A percentile compares a stretch with the other conserved stretches of the same genome.
Conservation (phyloP, 2,888 invertebrate genomes). For the Octonoba sinensis region DNA sequence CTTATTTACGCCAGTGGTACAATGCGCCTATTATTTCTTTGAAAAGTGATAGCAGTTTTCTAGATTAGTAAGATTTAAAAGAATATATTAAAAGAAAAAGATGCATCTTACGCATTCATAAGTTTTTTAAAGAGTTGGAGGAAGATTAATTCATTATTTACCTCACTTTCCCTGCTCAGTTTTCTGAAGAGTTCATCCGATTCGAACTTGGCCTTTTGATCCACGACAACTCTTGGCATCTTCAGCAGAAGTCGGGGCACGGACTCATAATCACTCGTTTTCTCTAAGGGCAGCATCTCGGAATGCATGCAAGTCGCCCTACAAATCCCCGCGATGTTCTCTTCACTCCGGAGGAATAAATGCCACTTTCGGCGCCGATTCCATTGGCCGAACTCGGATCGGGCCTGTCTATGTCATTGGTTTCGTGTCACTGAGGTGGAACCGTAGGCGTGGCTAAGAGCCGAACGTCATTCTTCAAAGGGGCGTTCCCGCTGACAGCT, state of each 20-base stretch:
- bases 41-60: neutral
- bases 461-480: neutral
- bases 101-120: neutral
- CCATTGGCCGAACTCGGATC: conserved; percentile 14
- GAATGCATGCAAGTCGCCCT: neutral
- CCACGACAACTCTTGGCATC: conserved; percentile 97
- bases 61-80: no score
- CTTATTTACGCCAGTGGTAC: no score
- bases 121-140: neutral
- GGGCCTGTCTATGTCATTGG: conserved; percentile 31
- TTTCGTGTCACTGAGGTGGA: conserved; percentile 39
- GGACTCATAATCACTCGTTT: conserved; percentile 10
- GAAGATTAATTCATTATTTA: conserved; percentile 70
- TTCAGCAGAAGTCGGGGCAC: conserved; percentile 81
- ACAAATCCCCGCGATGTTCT: neutral
- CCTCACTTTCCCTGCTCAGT: conserved; percentile 94
- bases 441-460: conserved; percentile 11
- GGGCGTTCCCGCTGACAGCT: conserved; percentile 36
- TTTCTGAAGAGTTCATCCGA: conserved; percentile 94
- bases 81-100: neutral
- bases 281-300: conserved; percentile 43
- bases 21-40: neutral
- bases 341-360: neutral
- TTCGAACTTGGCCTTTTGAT: conserved; percentile 95
- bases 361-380: neutral